phyloP scores from a whole-genome alignment of 2,113 vertebrate species.

The Indicator indicator region DNA sequence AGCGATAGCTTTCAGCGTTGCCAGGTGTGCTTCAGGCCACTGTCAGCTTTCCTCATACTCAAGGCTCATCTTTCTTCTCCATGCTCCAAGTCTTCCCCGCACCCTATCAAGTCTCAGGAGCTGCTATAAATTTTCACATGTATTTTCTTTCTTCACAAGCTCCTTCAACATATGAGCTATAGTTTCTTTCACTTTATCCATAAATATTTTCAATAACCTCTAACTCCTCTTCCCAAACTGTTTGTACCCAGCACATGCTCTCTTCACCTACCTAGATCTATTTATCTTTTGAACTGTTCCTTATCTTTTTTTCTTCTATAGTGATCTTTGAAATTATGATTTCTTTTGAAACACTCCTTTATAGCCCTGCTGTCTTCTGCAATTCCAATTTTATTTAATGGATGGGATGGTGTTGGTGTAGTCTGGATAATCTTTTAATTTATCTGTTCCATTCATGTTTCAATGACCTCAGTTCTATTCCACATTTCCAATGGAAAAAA shows the following conservation, averaged over 20 bases:
- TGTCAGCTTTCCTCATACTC: conserved; percentile 45
- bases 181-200: background rate
- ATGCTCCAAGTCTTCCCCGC: background rate
- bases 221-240: background rate
- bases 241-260: background rate
- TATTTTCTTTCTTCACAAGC: background rate
- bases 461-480: background rate
- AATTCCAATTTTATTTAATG: background rate
- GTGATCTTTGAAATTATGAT: background rate
- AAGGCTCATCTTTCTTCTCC: conserved; percentile 9
- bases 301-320: background rate
- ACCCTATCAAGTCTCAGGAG: background rate
- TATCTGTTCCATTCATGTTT: background rate
- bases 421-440: background rate
- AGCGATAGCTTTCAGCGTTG: background rate
- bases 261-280: background rate
- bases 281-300: background rate
- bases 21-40: conserved; percentile 25
- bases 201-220: background rate
- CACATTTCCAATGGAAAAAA: background rate
- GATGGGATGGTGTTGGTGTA: background rate
- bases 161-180: background rate
- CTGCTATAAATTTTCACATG: background rate
- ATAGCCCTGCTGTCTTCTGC: background rate
- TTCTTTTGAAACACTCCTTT: background rate